Conservation (phyloP, 2,113 vertebrate genomes). For the Periophthalmodon schlosseri region DNA sequence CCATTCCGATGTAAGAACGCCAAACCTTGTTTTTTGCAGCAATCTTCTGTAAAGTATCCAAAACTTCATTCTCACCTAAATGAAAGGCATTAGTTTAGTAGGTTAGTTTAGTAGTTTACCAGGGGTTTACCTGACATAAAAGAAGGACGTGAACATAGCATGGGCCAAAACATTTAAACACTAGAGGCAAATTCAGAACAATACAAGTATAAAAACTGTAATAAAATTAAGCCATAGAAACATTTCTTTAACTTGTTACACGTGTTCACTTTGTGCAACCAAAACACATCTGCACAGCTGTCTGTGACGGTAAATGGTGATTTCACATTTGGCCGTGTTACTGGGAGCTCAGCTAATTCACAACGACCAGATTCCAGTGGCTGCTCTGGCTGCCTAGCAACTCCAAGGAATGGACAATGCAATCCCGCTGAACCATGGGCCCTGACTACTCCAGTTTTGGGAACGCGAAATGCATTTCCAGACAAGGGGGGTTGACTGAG, state of each 20-base stretch:
- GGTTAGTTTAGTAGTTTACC: too few relatives aligned
- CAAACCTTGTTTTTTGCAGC: constrained; percentile 92
- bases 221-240: too few relatives aligned
- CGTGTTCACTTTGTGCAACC: too few relatives aligned
- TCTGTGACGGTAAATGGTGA: not conserved
- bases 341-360: constrained; percentile 40
- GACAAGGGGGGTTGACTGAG: constrained; percentile 7
- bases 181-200: too few relatives aligned
- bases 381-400: constrained; percentile 74
- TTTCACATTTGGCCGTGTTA: constrained; percentile 46
- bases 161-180: too few relatives aligned
- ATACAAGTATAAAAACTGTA: too few relatives aligned
- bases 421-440: constrained; percentile 36
- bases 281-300: not conserved
- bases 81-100: constrained; percentile 5
- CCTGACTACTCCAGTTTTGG: constrained; percentile 47
- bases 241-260: too few relatives aligned
- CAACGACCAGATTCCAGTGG: constrained; percentile 67
- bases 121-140: not conserved
- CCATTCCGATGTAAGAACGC: constrained; percentile 98
- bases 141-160: not conserved
- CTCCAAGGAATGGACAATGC: constrained; percentile 70
- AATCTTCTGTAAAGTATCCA: constrained; percentile 85
- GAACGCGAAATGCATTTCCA: constrained; percentile 44
- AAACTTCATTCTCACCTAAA: constrained; percentile 95